Evolutionary conservation across 2,113 vertebrate species (phyloP), one percentile per base, ranked within the genome.

Genomic region (Menidia beryllina): DNA sequence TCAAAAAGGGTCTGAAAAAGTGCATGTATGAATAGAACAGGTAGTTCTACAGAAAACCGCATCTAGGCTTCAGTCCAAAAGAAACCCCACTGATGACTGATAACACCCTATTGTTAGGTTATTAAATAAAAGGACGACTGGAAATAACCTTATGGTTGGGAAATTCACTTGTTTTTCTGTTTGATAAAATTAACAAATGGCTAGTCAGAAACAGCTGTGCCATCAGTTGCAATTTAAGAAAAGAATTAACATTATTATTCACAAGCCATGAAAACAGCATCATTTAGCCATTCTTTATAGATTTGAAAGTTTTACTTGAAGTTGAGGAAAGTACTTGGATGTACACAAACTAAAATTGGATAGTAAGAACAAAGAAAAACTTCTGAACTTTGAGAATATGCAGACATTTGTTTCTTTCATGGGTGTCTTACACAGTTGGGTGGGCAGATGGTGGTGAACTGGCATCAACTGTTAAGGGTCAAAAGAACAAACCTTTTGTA

Each of bases 371-470:
- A 43, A 43, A 43, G 1, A 12, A 43, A 43, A 5, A 10, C 15
- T 13, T 65, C 11, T 0, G 36, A 45, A 41, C 10, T 60, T 55
- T 25, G 19, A 43, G 15, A 20, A 49, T 66, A 26, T 24, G 17
- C 20, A 66, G 45, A 47, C 21, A 21, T 70, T 54, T 63, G 50
- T 57, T 52, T 13, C 52, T 20, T 53, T 21, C 20, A 9, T 59
- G 66, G 69, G 51, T 43, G 57, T 55, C 45, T 20, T 53, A 51
- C 54, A 15, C 57, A 74, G 23, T 69, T 43, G 51, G 15, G 62
- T 69, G 67, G 66, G 30, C 59, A 75, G 62, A 50, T 72, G 61
- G 50, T 58, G 76, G 66, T 30, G 26, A 65, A 26, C 1, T 71
- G 17, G 61, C 52, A 45, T 80, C 47, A 41, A 54, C 58, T 15